Evolutionary conservation across 2,797 vertebrate species (phyloP).

Genomic region (Acropternis orthonyx): DNA sequence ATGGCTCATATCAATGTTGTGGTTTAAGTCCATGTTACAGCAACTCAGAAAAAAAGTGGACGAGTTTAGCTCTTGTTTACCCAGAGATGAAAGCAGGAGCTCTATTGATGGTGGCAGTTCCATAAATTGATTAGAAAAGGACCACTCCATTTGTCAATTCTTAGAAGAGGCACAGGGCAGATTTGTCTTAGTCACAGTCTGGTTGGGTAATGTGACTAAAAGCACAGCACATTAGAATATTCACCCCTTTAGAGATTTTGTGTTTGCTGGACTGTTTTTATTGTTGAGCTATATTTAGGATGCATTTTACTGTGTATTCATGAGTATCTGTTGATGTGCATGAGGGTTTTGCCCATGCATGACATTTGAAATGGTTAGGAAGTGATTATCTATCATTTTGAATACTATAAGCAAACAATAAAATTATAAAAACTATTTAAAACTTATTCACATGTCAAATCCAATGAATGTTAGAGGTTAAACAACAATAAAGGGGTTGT

Average conservation of each 20-base stretch:
- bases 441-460: neutral
- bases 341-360: neutral
- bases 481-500: neutral
- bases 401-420: neutral
- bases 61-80: neutral
- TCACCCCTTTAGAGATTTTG: neutral
- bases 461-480: neutral
- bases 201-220: neutral
- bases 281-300: neutral
- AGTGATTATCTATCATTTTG: neutral
- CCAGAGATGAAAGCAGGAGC: neutral
- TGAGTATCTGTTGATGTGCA: neutral
- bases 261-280: neutral
- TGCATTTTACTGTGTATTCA: neutral
- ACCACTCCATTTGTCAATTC: constrained; percentile 2
- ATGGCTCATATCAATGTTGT: neutral
- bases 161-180: neutral
- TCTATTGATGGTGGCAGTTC: constrained; percentile 20
- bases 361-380: neutral
- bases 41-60: neutral
- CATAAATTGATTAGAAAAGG: constrained; percentile 29
- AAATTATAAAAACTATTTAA: neutral
- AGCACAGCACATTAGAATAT: neutral
- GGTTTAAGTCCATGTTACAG: neutral
- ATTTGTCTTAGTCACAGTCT: constrained; percentile 25